These are phyloP conservation scores for Neodon shergylaensis DNA, from an alignment of 2,113 vertebrate species.

Conservation along the genomic window DNA sequence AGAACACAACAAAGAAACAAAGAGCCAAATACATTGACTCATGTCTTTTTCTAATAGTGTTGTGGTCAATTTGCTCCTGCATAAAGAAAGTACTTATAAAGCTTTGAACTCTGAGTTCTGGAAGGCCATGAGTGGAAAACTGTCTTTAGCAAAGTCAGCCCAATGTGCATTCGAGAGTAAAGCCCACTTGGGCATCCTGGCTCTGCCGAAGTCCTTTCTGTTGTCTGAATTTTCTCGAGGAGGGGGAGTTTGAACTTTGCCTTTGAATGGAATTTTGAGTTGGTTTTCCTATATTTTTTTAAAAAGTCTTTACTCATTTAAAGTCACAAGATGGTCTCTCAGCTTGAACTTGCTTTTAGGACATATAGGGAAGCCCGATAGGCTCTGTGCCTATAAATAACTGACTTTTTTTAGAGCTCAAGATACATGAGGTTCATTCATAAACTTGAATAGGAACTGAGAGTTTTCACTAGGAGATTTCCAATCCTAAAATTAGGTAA, in stretches of 20 bases:
- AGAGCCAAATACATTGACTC: conserved; percentile 84
- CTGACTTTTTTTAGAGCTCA: background rate
- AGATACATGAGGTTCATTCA: background rate
- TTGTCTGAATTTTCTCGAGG: conserved; percentile 75
- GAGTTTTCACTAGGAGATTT: background rate
- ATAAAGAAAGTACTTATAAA: conserved; percentile 83
- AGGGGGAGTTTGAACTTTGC: conserved; percentile 55
- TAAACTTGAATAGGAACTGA: background rate
- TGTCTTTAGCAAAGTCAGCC: conserved; percentile 82
- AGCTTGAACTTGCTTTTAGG: conserved; percentile 64
- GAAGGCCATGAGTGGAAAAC: conserved; percentile 85
- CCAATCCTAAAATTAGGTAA: background rate
- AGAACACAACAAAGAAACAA: conserved; percentile 82
- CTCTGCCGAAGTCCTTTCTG: conserved; percentile 70
- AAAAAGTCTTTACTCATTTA: conserved; percentile 36
- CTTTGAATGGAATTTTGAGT: conserved; percentile 55
- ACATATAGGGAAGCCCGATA: conserved; percentile 18
- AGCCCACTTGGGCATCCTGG: conserved; percentile 63
- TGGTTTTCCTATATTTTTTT: background rate
- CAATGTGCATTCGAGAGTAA: conserved; percentile 72
- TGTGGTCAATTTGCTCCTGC: conserved; percentile 86
- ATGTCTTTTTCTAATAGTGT: conserved; percentile 85
- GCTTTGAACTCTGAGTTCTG: conserved; percentile 87
- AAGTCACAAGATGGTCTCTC: conserved; percentile 45
- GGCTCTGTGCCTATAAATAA: conserved; percentile 27